Conservation (phyloP, 2,888 invertebrate species). For the Cataglyphis rosenhaueri region DNA sequence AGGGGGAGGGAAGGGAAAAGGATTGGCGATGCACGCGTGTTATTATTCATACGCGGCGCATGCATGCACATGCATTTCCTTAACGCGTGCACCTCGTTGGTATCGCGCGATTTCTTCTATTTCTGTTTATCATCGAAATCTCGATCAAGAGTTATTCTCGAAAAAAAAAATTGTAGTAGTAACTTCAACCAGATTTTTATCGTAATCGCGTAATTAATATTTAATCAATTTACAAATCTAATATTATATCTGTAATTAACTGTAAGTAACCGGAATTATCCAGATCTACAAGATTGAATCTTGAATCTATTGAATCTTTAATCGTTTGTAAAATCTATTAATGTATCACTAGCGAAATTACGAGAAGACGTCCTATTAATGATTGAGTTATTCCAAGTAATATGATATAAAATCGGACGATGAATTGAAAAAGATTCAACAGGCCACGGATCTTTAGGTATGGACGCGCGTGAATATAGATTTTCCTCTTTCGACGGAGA, state of each 20-base stretch:
- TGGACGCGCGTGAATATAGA: constrained; percentile 41
- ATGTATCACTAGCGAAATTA: neutral
- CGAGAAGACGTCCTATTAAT: neutral
- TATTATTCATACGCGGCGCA: constrained; percentile 1
- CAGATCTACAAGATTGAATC: neutral
- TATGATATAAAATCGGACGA: neutral
- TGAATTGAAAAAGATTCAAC: constrained; percentile 19
- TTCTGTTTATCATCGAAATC: neutral
- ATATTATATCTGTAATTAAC: neutral
- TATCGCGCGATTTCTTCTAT: neutral
- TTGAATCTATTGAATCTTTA: neutral
- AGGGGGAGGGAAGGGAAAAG: neutral
- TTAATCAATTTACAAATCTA: neutral
- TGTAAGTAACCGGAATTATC: neutral
- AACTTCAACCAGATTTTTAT: neutral
- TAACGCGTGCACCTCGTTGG: neutral
- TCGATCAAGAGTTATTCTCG: neutral
- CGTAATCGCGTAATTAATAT: neutral
- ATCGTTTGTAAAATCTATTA: neutral
- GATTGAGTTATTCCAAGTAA: neutral
- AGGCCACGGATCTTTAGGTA: neutral
- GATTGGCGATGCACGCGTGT: constrained; percentile 10
- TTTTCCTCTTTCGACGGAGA: constrained; percentile 25
- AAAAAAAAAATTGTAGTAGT: neutral
- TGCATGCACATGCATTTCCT: constrained; percentile 11